phyloP scores from a whole-genome alignment of 2,113 vertebrate genomes.

The Alosa alosa region DNA sequence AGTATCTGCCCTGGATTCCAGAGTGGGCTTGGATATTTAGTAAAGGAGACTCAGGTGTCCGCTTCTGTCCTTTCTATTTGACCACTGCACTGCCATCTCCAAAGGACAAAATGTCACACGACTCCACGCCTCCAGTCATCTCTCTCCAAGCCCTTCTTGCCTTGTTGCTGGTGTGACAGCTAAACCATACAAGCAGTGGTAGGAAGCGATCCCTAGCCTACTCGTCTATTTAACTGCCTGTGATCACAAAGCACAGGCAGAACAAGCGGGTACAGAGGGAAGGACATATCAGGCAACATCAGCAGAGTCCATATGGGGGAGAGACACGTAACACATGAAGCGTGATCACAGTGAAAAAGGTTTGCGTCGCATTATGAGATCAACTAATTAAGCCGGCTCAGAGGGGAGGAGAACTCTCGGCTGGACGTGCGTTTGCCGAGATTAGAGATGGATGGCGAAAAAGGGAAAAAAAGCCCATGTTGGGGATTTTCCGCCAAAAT shows the following conservation, averaged over 20 bases:
- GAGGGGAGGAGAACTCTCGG: not conserved
- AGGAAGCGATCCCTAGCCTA: not conserved
- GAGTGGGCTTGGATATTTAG: constrained; percentile 1
- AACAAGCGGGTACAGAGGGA: not conserved
- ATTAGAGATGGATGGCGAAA: not conserved
- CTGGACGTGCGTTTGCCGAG: not conserved
- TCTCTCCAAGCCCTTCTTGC: not conserved
- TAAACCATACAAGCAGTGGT: not conserved
- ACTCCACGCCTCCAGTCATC: not conserved
- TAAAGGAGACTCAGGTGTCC: constrained; percentile 23
- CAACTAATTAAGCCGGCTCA: not conserved
- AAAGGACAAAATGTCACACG: not conserved
- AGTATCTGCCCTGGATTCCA: not conserved
- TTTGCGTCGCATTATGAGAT: not conserved
- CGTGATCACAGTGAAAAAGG: not conserved
- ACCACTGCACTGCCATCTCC: not conserved
- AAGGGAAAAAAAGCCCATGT: not conserved
- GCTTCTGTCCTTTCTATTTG: not conserved
- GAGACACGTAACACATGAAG: not conserved
- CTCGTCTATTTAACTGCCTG: not conserved
- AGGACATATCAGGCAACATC: not conserved
- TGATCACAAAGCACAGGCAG: not conserved
- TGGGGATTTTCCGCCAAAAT: not conserved
- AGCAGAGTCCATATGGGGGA: not conserved
- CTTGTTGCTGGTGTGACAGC: not conserved